Evolutionary conservation across 2,797 vertebrate species (phyloP).

Genomic region (Meriones psammophilus): DNA sequence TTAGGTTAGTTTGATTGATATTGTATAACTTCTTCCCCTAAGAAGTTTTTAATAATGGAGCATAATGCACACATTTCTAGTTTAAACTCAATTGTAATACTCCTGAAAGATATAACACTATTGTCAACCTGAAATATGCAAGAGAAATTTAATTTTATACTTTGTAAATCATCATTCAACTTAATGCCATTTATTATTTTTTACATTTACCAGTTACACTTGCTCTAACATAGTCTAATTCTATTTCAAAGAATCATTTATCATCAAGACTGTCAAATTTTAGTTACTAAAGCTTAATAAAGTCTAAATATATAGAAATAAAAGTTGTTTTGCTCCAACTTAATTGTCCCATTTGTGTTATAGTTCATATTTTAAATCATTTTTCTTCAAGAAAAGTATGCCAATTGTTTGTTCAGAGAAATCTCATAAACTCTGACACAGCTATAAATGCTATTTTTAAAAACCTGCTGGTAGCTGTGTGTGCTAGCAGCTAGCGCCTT

Average conservation of each 20-base stretch:
- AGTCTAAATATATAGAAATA: neutral
- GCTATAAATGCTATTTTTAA: neutral
- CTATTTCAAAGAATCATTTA: constrained; percentile 7
- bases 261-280: neutral
- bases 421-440: neutral
- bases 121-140: too few relatives aligned
- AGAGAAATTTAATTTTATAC: too few relatives aligned
- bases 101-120: too few relatives aligned
- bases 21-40: too few relatives aligned
- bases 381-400: neutral
- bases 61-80: too few relatives aligned
- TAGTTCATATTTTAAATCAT: neutral
- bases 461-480: neutral
- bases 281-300: neutral
- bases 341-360: neutral
- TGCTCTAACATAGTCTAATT: neutral
- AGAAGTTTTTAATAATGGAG: too few relatives aligned
- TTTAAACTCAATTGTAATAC: too few relatives aligned
- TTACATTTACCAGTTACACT: too few relatives aligned
- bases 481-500: neutral
- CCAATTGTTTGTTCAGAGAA: neutral
- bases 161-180: too few relatives aligned
- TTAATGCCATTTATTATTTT: too few relatives aligned
- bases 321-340: neutral
- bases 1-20: too few relatives aligned